phyloP scores from a whole-genome alignment of 2,797 vertebrate genomes.

The Pangasius macronema region DNA sequence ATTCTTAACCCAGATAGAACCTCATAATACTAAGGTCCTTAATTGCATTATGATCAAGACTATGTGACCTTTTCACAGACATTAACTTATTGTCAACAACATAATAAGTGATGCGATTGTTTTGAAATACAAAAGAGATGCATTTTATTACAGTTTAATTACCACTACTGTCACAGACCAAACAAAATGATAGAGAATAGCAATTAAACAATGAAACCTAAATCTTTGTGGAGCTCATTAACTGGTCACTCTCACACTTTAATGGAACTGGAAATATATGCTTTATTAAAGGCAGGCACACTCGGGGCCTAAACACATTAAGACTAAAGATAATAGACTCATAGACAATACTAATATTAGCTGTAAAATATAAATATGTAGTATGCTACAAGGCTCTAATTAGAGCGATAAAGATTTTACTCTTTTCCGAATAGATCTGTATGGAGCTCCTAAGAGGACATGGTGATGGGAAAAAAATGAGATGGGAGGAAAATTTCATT shows the following conservation, averaged over 20 bases:
- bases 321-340: not conserved
- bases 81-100: not conserved
- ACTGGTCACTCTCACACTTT: not conserved
- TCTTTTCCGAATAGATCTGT: not conserved
- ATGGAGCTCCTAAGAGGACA: too few species aligned
- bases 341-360: not conserved
- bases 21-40: not conserved
- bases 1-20: not conserved
- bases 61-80: not conserved
- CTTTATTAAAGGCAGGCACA: not conserved
- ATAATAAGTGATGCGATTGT: not conserved
- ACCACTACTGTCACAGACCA: not conserved
- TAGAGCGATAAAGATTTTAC: not conserved
- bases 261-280: not conserved
- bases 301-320: not conserved
- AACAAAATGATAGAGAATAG: not conserved
- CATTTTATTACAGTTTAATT: slow-evolving; percentile 10
- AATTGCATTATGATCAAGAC: not conserved
- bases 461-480: too few species aligned
- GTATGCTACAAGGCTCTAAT: not conserved
- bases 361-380: not conserved
- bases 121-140: not conserved
- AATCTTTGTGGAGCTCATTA: slow-evolving; percentile 10
- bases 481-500: too few species aligned
- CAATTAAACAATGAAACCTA: not conserved